phyloP scores from a whole-genome alignment of 2,113 vertebrate genomes.

The Lipophrys pholis region DNA sequence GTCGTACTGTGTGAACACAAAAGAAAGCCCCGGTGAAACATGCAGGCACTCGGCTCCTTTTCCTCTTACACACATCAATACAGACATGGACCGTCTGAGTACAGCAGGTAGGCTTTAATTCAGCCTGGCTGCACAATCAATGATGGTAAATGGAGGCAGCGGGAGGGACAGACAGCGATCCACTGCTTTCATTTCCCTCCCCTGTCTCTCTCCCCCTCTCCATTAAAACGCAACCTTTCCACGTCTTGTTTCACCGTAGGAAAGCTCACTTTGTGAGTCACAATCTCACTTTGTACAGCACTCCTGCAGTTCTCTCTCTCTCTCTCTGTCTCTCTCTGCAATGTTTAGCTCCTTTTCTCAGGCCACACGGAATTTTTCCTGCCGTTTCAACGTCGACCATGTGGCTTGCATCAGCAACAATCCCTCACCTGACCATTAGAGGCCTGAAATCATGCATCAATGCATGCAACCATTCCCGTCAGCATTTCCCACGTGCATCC shows the following conservation, averaged over 20 bases:
- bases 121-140: slow-evolving; percentile 66
- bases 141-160: slow-evolving; percentile 74
- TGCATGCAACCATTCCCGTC: background rate
- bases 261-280: slow-evolving; percentile 56
- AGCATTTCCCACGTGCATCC: slow-evolving; percentile 7
- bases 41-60: slow-evolving; percentile 18
- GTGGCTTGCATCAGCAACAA: slow-evolving; percentile 1
- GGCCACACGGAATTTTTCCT: background rate
- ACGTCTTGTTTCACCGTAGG: slow-evolving; percentile 56
- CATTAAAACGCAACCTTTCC: slow-evolving; percentile 51
- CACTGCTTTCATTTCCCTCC: slow-evolving; percentile 50
- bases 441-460: background rate
- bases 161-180: slow-evolving; percentile 59
- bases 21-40: slow-evolving; percentile 16
- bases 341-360: background rate
- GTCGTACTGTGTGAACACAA: slow-evolving; percentile 17
- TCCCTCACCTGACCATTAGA: background rate
- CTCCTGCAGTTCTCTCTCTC: slow-evolving; percentile 27
- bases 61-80: slow-evolving; percentile 37
- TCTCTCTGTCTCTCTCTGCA: slow-evolving; percentile 6
- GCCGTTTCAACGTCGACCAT: background rate
- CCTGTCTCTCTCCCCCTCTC: slow-evolving; percentile 32
- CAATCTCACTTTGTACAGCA: slow-evolving; percentile 33
- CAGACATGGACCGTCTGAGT: slow-evolving; percentile 55
- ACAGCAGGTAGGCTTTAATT: slow-evolving; percentile 69